Conservation (phyloP, 1,140 invertebrate genomes). For the Formica exsecta region DNA sequence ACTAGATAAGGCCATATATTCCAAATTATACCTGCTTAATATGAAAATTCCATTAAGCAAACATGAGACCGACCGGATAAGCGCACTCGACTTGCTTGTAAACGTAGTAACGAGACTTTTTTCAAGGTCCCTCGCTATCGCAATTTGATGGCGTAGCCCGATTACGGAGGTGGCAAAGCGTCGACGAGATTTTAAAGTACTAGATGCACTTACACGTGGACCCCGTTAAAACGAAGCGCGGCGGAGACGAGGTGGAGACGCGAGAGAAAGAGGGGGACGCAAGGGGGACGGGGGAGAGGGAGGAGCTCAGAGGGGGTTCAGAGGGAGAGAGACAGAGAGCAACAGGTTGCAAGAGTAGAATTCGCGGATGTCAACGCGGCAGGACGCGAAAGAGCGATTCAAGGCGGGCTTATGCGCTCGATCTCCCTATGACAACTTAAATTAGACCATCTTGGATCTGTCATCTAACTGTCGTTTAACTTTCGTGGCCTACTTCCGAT, state of each 20-base stretch:
- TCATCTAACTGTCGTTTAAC: conserved; percentile 13
- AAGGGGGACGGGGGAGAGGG: conserved; percentile 67
- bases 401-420: conserved; percentile 73
- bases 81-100: conserved; percentile 16
- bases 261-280: conserved; percentile 14
- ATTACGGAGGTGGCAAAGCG: conserved; percentile 66
- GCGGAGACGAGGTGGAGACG: conserved; percentile 38
- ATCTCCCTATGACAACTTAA: conserved; percentile 73
- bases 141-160: conserved; percentile 56
- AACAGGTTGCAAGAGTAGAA: conserved; percentile 86
- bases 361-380: conserved; percentile 82
- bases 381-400: conserved; percentile 71
- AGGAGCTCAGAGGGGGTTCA: conserved; percentile 46
- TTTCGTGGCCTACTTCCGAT: conserved; percentile 43
- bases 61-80: conserved; percentile 49
- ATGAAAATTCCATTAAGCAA: conserved; percentile 23
- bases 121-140: conserved; percentile 5
- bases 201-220: conserved; percentile 75
- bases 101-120: conserved; percentile 34
- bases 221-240: conserved; percentile 30
- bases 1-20: background rate
- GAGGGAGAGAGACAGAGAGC: conserved; percentile 80
- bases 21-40: background rate
- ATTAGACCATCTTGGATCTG: conserved; percentile 48
- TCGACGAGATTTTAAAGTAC: conserved; percentile 66